These are phyloP conservation scores for Prorops nasuta DNA, from an alignment of 1,140 invertebrate genomes.

Conservation along the genomic window DNA sequence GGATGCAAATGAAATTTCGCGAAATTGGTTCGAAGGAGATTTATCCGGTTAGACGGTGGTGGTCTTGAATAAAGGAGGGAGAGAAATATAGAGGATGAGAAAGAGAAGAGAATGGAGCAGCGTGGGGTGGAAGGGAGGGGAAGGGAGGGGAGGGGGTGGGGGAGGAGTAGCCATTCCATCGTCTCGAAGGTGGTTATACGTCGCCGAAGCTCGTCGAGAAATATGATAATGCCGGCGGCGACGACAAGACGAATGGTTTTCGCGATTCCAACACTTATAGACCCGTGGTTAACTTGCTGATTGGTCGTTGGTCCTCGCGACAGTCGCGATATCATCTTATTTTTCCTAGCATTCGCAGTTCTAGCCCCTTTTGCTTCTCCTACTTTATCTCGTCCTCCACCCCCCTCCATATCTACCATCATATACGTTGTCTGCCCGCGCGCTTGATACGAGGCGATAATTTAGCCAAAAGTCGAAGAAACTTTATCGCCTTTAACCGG, in stretches of 20 bases:
- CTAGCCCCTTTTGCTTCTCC: slow-evolving; percentile 12
- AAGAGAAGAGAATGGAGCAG: not conserved
- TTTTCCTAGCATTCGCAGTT: slow-evolving; percentile 19
- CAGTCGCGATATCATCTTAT: slow-evolving; percentile 15
- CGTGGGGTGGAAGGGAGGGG: not conserved
- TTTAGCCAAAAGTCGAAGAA: too few relatives aligned
- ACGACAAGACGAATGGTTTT: slow-evolving; percentile 33
- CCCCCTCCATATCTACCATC: not conserved
- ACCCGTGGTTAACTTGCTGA: slow-evolving; percentile 28
- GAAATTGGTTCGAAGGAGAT: slow-evolving; percentile 39
- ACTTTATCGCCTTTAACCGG: not conserved
- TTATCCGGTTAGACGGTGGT: slow-evolving; percentile 33
- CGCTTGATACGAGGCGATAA: too few relatives aligned
- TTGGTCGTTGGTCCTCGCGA: slow-evolving; percentile 25
- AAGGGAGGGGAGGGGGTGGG: not conserved
- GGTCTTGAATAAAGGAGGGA: slow-evolving; percentile 9
- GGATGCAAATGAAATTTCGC: slow-evolving; percentile 41
- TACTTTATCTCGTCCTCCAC: slow-evolving; percentile 24
- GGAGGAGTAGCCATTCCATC: slow-evolving; percentile 5
- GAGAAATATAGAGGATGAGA: not conserved
- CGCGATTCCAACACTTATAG: slow-evolving; percentile 21
- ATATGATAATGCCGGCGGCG: slow-evolving; percentile 37
- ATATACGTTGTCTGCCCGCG: not conserved
- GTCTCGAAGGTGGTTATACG: not conserved
- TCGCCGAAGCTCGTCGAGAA: slow-evolving; percentile 20